Percentiles rank a stretch among this genome's conserved stretches.
Conservation (phyloP, 2,888 invertebrate genomes). For the Acronicta leporina region DNA sequence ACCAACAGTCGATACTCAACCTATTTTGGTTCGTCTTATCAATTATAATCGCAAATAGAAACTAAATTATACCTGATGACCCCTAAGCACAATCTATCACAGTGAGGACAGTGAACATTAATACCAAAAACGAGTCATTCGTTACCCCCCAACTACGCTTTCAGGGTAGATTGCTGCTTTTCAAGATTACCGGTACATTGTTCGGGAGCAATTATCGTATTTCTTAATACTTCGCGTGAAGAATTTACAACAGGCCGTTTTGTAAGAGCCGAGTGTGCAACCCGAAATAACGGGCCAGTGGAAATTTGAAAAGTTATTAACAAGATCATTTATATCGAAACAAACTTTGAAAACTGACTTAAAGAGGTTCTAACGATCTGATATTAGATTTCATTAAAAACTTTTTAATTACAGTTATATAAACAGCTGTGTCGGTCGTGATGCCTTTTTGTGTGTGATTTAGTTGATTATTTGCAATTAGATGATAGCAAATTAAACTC, state of each 20-base stretch:
- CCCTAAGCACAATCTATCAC: slow-evolving; percentile 15
- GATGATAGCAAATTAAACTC: slow-evolving; percentile 9
- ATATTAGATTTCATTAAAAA: slow-evolving; percentile 58
- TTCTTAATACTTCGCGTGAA: slow-evolving; percentile 39
- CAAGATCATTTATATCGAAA: slow-evolving; percentile 60
- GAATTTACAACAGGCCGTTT: slow-evolving; percentile 37
- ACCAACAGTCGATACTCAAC: slow-evolving; percentile 35
- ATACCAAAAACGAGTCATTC: slow-evolving; percentile 32
- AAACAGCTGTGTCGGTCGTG: slow-evolving; percentile 21
- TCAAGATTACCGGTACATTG: slow-evolving; percentile 39
- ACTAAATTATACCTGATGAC: slow-evolving; percentile 20
- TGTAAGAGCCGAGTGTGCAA: slow-evolving; percentile 36
- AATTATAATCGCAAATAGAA: slow-evolving; percentile 34
- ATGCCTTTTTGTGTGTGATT: slow-evolving; percentile 11
- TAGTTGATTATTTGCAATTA: not conserved
- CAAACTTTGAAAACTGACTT: slow-evolving; percentile 54
- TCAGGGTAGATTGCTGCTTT: slow-evolving; percentile 40
- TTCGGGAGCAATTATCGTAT: slow-evolving; percentile 47
- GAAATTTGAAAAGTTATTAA: slow-evolving; percentile 57
- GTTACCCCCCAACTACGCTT: slow-evolving; percentile 39
- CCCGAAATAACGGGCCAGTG: slow-evolving; percentile 49
- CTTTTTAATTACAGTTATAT: slow-evolving; percentile 47
- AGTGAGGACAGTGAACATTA: slow-evolving; percentile 22
- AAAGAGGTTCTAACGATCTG: slow-evolving; percentile 48
- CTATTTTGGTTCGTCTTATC: slow-evolving; percentile 53